phyloP scores from a whole-genome alignment of 2,113 vertebrate genomes.

The Nanorana parkeri region DNA sequence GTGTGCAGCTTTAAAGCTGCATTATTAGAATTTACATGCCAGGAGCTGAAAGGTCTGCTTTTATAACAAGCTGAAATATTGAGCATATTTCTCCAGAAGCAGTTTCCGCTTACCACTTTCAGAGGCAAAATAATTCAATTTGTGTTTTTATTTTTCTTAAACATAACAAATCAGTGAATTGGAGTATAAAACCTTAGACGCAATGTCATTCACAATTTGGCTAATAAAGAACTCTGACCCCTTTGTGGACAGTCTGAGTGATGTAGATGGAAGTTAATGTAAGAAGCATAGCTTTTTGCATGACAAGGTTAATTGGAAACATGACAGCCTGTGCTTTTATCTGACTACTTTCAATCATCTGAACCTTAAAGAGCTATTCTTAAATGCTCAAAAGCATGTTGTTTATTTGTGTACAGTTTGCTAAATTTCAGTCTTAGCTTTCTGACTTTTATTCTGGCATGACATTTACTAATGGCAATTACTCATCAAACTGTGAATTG shows the following conservation, averaged over 20 bases:
- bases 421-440: neutral
- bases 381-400: neutral
- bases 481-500: no score
- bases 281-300: neutral
- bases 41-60: no score
- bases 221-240: conserved; percentile 5
- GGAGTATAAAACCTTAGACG: neutral
- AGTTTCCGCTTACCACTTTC: no score
- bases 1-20: no score
- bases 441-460: neutral
- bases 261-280: conserved; percentile 30
- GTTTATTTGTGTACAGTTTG: neutral
- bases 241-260: neutral
- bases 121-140: no score
- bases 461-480: no score
- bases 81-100: no score
- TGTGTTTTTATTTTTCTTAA: neutral
- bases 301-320: conserved; percentile 53
- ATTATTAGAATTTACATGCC: no score
- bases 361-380: neutral
- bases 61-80: no score
- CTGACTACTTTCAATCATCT: conserved; percentile 7
- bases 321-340: conserved; percentile 24
- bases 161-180: neutral
- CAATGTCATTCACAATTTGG: neutral